Evolutionary conservation across 2,797 vertebrate species (phyloP).

Genomic region (Paramormyrops hopkinsi): DNA sequence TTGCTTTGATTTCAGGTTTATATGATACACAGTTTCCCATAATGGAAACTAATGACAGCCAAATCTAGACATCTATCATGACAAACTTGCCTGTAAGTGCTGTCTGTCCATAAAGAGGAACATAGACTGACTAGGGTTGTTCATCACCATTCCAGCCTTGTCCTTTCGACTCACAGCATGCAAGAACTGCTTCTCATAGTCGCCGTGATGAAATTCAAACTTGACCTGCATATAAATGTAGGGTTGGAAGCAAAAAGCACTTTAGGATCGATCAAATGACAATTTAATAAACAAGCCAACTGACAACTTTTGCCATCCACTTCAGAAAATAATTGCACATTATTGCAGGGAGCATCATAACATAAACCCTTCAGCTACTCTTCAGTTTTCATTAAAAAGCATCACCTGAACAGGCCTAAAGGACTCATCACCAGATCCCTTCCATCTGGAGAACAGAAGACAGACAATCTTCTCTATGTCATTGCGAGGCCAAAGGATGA

Average conservation of each 20-base stretch:
- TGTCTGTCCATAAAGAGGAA: slow-evolving; percentile 99
- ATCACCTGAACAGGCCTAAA: slow-evolving; percentile 98
- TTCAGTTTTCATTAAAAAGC: neutral
- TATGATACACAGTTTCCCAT: neutral
- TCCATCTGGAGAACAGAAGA: slow-evolving; percentile 99
- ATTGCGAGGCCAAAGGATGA: slow-evolving; percentile 99
- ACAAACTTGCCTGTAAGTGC: slow-evolving; percentile 80
- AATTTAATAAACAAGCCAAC: neutral
- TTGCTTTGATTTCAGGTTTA: neutral
- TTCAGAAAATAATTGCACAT: neutral
- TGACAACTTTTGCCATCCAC: neutral
- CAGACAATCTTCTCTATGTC: slow-evolving; percentile 99
- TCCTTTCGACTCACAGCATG: slow-evolving; percentile 96
- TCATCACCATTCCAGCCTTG: slow-evolving; percentile 99
- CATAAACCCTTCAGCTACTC: too few relatives aligned
- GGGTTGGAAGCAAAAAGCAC: neutral
- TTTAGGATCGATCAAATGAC: neutral
- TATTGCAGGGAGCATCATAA: neutral
- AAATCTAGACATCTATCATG: neutral
- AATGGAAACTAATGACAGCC: neutral
- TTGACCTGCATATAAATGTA: slow-evolving; percentile 11
- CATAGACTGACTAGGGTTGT: slow-evolving; percentile 94
- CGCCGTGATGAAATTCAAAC: slow-evolving; percentile 98
- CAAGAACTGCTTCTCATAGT: slow-evolving; percentile 96
- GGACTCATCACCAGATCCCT: slow-evolving; percentile 92